Evolutionary conservation across 2,113 vertebrate genomes (phyloP).

Genomic region (Tringa solitaria): DNA sequence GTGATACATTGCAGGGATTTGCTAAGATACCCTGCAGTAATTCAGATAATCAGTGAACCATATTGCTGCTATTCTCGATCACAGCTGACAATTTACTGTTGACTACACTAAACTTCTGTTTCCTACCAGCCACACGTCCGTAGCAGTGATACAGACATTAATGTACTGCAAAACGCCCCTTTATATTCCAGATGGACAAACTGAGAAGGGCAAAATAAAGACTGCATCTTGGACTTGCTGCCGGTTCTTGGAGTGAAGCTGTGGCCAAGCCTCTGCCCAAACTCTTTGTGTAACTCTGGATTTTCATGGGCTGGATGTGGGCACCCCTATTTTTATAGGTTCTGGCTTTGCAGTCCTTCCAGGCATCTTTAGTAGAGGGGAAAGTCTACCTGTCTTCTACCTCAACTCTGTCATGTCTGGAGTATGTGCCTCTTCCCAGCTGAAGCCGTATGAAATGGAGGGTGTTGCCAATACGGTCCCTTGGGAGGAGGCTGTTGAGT

Average conservation of each 20-base stretch:
- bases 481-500: not conserved
- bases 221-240: not conserved
- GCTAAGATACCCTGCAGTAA: slow-evolving; percentile 14
- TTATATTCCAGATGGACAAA: not conserved
- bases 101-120: not conserved
- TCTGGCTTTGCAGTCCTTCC: not conserved
- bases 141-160: not conserved
- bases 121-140: not conserved
- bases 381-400: not conserved
- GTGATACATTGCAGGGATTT: not conserved
- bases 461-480: not conserved
- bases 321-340: not conserved
- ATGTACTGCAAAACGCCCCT: not conserved
- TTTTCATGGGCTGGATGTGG: not conserved
- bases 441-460: not conserved
- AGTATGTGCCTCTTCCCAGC: not conserved
- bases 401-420: not conserved
- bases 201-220: not conserved
- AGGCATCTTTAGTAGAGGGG: not conserved
- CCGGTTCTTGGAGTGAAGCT: not conserved
- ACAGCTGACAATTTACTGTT: not conserved
- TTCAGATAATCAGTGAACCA: not conserved
- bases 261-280: not conserved
- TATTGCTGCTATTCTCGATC: not conserved
- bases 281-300: not conserved